Base-by-base conservation (phyloP, 1,140 invertebrate species). In the Coboldia fuscipes region DNA sequence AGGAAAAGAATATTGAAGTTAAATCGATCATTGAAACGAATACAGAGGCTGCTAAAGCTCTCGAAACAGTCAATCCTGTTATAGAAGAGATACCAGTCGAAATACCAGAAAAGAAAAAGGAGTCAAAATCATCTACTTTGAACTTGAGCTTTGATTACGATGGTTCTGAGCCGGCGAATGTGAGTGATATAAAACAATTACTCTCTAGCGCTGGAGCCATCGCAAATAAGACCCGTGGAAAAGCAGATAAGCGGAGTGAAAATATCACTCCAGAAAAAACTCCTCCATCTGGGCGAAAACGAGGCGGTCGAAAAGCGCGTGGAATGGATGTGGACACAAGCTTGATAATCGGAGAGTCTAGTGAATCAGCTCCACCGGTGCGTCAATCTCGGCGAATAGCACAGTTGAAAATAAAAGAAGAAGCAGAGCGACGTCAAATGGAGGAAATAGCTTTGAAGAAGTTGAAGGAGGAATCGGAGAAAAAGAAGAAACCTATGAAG, bases 371-470 rank as follows among this genome's bases (percentile, higher is more conserved):
- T 16, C 60, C 66, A 4, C 70, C 71, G 1, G 69, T 81, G 3
- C 54, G 80, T 13, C 74, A 78, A 43, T 83, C 78, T 6, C 61
- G 80, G 3, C 60, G 82, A 32, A 82, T 88, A 43, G 82, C 82
- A 0, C 79, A 84, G 45, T 63, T 83, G 38, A 81, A 84, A 42
- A 82, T 85, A 31, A 78, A 75, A 38, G 79, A 84, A 46, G 77
- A 82, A 50, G 73, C 74, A 0, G 76, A 85, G 34, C 49, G 74
- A 7, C 61, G 75, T 28, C 66, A 73, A 41, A 48, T 72, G 17
- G 76, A 83, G 43, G 75, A 81, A 44, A 66, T 72, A 3, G 63
- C 68, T 0, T 48, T 75, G 29, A 52, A 60, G 4, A 63, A 68
- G 15, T 50, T 71, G 20, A 74, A 72, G 42, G 65, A 66, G 41